Percentiles rank a stretch among this genome's conserved stretches.
These are phyloP conservation scores for Folsomia manolachei DNA, from an alignment of 2,888 invertebrate genomes.

Conservation along the genomic window DNA sequence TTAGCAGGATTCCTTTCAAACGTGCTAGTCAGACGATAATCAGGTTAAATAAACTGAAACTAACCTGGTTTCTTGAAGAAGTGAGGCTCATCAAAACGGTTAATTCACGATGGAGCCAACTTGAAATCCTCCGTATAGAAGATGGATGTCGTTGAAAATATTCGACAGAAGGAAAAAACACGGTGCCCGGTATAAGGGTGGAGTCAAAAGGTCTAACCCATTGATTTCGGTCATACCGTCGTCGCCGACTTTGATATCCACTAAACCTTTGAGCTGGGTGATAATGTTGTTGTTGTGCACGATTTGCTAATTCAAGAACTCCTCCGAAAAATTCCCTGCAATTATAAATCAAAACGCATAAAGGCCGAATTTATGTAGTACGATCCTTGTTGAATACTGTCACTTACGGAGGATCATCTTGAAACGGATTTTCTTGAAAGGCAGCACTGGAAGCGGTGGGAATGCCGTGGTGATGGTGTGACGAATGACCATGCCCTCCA, in stretches of 20 bases:
- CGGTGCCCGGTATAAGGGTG: conserved; percentile 36
- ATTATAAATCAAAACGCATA: too few relatives aligned
- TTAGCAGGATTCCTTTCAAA: neutral
- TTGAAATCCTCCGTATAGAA: conserved; percentile 75
- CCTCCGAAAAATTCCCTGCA: conserved; percentile 44
- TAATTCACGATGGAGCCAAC: conserved; percentile 85
- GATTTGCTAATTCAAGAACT: conserved; percentile 20
- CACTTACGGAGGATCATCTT: conserved; percentile 10
- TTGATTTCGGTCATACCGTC: conserved; percentile 47
- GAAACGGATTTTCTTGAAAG: conserved; percentile 10
- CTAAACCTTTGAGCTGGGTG: conserved; percentile 9
- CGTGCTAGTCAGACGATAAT: neutral
- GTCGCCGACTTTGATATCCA: conserved; percentile 45
- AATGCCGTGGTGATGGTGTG: neutral
- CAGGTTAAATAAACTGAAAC: neutral
- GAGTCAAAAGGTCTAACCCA: conserved; percentile 45
- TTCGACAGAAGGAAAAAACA: conserved; percentile 41
- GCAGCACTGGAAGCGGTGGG: neutral
- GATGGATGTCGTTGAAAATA: conserved; percentile 61
- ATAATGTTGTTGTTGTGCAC: neutral
- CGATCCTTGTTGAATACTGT: neutral
- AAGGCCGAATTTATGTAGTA: neutral
- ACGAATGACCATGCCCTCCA: neutral
- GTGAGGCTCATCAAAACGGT: conserved; percentile 63
- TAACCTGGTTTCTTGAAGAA: conserved; percentile 46